Evolutionary conservation across 1,140 invertebrate species (phyloP), one percentile per base, ranked within the genome.

Genomic region (Scaptodrosophila lebanonensis): DNA sequence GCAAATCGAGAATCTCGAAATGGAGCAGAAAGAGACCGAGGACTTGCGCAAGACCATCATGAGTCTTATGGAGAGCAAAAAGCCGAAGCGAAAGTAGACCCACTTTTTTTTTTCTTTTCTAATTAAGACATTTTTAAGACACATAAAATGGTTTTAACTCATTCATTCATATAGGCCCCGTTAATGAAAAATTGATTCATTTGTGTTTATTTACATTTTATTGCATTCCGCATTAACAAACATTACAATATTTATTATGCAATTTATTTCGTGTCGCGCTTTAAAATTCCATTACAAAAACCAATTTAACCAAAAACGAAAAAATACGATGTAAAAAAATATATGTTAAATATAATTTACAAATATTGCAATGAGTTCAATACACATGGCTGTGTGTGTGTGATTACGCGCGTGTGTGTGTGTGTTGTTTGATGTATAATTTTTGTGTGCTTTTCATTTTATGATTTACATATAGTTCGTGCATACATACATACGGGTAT

Each of bases 41-140:
- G 84, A 86, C 20, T 32, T 86, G 51, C 84, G 84, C 32, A 86
- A 84, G 52, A 86, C 84, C 20, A 86, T 86, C 17, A 70, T 86
- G 70, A 86, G 84, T 48, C 48, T 86, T 2, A 86, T 86, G 84
- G 84, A 86, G 35, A 86, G 84, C 62, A 86, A 86, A 67, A 86
- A 83, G 47, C 84, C 84, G 3, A 86, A 86, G 20, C 66, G 84
- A 15, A 86, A 86, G 44, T 32, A 83, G 38, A 54, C 11, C 12
- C 5, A 36, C 3, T 9, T 11, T 22, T 15, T 33, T 20, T 15
- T n/a, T 12, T 50, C 39, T 17, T 18, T 29, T 18, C 1, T 13
- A n/a, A n/a, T n/a, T n/a, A n/a, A n/a, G n/a, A n/a, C n/a, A n/a
- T n/a, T n/a, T n/a, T n/a, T n/a, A n/a, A n/a, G n/a, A n/a, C 30